Percentiles rank a stretch among this genome's conserved stretches.
These are phyloP conservation scores for Plebejus argus DNA, from an alignment of 2,888 invertebrate genomes.

Conservation along the genomic window DNA sequence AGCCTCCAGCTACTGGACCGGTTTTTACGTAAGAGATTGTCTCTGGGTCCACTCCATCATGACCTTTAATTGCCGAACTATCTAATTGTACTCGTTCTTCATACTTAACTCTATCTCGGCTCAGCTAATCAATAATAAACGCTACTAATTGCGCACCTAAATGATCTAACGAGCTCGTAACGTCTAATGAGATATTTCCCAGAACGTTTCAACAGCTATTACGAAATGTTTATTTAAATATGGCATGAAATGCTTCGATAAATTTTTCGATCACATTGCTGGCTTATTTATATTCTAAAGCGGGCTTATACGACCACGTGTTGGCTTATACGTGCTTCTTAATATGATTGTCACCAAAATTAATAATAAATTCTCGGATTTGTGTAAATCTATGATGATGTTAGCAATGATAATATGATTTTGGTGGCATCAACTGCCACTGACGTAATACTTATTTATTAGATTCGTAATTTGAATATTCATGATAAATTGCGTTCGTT, in stretches of 20 bases:
- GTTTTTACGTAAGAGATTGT: conserved; percentile 8
- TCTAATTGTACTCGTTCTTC: conserved; percentile 10
- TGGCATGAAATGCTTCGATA: conserved; percentile 14
- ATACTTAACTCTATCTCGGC: conserved; percentile 9
- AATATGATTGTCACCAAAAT: conserved; percentile 17
- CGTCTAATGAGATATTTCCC: conserved; percentile 27
- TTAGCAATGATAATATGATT: conserved; percentile 7
- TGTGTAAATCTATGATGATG: background rate
- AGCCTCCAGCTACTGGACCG: background rate
- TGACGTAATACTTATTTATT: conserved; percentile 1
- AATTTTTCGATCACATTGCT: conserved; percentile 10
- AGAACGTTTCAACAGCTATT: conserved; percentile 14
- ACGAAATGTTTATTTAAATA: conserved; percentile 23
- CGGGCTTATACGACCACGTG: background rate
- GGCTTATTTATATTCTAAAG: conserved; percentile 5
- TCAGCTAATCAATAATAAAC: conserved; percentile 1
- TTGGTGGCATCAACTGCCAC: background rate
- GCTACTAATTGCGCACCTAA: background rate
- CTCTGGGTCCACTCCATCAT: background rate
- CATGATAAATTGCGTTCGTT: background rate
- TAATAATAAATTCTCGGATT: conserved; percentile 2
- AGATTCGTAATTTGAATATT: background rate
- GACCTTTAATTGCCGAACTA: conserved; percentile 33
- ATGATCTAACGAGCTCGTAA: conserved; percentile 7
- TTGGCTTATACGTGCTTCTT: conserved; percentile 11